A percentile compares a stretch with the other conserved stretches of the same genome.
These are phyloP conservation scores for Tragelaphus oryx DNA, from an alignment of 2,797 vertebrate genomes.

Conservation along the genomic window DNA sequence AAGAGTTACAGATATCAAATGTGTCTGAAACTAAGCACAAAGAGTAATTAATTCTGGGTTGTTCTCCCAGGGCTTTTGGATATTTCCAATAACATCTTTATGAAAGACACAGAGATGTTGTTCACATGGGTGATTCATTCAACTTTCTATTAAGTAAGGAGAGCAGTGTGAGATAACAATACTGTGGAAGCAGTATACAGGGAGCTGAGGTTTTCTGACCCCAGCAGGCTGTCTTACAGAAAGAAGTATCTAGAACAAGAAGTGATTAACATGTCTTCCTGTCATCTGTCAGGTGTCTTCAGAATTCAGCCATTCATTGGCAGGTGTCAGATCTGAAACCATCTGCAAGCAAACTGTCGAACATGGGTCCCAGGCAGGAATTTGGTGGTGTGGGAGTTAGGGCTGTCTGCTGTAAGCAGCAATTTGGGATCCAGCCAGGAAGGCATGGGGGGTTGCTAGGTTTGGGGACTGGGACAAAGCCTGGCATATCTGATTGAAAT, in stretches of 20 bases:
- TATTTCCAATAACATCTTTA: slow-evolving; percentile 18
- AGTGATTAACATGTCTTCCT: not conserved
- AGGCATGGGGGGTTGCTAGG: not conserved
- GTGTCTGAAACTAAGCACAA: not conserved
- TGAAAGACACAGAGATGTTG: not conserved
- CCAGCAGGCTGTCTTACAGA: not conserved
- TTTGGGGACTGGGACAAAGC: not conserved
- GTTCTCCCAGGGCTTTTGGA: not conserved
- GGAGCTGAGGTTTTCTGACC: not conserved
- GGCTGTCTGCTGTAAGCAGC: not conserved
- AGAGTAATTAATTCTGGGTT: slow-evolving; percentile 38
- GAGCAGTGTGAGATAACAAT: not conserved
- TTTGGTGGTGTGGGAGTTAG: not conserved
- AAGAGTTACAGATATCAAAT: not conserved
- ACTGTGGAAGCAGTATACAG: not conserved
- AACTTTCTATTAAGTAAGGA: not conserved
- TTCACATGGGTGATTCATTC: slow-evolving; percentile 8
- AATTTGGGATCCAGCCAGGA: not conserved
- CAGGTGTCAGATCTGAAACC: not conserved
- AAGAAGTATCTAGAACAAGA: not conserved
- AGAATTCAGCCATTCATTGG: not conserved
- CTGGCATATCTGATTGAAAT: not conserved
- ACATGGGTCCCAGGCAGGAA: not conserved
- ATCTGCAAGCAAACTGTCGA: not conserved
- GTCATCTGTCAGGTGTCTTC: not conserved